Conservation (phyloP, 2,888 invertebrate genomes). For the Eupithecia centaureata region DNA sequence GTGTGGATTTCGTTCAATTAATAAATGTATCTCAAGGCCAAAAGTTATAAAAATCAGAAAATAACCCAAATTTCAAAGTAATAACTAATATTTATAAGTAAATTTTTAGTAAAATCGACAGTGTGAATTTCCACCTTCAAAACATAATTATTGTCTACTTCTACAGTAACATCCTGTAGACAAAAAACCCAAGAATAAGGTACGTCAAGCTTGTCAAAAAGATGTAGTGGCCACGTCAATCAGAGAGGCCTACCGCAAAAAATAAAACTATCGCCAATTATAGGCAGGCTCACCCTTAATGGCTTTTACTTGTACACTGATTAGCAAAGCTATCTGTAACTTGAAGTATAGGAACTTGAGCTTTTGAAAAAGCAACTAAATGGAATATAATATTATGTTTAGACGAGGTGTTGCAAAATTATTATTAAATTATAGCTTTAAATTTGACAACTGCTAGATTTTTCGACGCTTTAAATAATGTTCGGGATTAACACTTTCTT, state of each 20-base stretch:
- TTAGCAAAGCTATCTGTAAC: constrained; percentile 65
- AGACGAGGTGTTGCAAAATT: background rate
- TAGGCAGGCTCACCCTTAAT: constrained; percentile 74
- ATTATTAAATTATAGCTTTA: background rate
- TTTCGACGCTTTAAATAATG: background rate
- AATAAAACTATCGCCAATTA: constrained; percentile 75
- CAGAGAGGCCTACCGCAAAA: constrained; percentile 71
- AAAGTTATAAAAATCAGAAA: too few species aligned
- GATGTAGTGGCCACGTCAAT: constrained; percentile 80
- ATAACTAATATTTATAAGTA: too few species aligned
- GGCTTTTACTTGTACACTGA: constrained; percentile 76
- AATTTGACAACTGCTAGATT: background rate
- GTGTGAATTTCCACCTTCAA: too few species aligned
- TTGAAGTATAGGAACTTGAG: constrained; percentile 7
- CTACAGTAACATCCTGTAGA: constrained; percentile 57
- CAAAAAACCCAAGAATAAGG: constrained; percentile 59
- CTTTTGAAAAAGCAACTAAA: background rate
- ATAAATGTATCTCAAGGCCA: too few species aligned
- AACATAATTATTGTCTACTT: background rate
- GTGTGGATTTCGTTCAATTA: too few species aligned
- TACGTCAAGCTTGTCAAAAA: constrained; percentile 76
- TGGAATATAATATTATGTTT: background rate
- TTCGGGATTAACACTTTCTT: too few species aligned
- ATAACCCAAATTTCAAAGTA: too few species aligned
- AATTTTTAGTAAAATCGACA: background rate